Evolutionary conservation across 2,797 vertebrate species (phyloP).

Genomic region (Hydrolagus colliei): DNA sequence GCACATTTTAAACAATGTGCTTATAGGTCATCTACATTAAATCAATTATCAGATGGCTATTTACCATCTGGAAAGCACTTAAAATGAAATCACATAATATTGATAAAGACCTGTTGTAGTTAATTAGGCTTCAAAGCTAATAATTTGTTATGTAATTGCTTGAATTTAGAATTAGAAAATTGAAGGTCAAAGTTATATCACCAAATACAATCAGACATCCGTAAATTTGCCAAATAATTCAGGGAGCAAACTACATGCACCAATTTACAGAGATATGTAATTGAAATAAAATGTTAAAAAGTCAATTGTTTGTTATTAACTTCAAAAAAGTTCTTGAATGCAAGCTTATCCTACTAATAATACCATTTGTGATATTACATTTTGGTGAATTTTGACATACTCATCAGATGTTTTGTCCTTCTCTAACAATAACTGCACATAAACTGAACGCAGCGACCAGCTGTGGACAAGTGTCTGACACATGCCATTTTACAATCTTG

Average conservation of each 20-base stretch:
- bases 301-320: too few relatives aligned
- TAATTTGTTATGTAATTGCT: too few relatives aligned
- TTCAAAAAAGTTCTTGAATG: too few relatives aligned
- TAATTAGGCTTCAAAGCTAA: too few relatives aligned
- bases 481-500: too few relatives aligned
- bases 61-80: neutral
- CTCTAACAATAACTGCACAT: too few relatives aligned
- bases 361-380: too few relatives aligned
- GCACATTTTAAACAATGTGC: neutral
- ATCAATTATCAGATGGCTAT: neutral
- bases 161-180: neutral
- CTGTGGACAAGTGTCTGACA: too few relatives aligned
- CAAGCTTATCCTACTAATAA: too few relatives aligned
- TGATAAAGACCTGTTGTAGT: neutral
- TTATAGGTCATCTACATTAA: neutral
- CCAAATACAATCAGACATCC: neutral
- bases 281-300: neutral
- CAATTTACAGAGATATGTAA: neutral
- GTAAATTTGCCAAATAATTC: constrained; percentile 9
- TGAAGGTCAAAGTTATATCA: neutral
- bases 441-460: too few relatives aligned
- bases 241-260: neutral
- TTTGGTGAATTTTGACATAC: too few relatives aligned
- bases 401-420: too few relatives aligned
- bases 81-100: constrained; percentile 4